These are phyloP conservation scores for Enteromius thamalakanensis DNA, from an alignment of 2,797 vertebrate species.

Conservation along the genomic window DNA sequence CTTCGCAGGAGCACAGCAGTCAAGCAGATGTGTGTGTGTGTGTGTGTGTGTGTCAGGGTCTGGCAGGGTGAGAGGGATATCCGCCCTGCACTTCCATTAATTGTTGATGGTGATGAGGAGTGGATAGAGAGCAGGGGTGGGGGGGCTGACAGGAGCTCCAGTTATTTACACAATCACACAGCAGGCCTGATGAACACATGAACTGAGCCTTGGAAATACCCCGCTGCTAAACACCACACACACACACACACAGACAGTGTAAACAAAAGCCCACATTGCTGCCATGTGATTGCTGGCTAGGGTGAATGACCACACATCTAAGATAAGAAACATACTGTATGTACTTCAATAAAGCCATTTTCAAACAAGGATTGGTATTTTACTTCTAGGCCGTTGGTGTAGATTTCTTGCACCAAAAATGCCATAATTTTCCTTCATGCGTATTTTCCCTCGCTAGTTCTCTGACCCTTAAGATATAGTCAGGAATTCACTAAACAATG, in stretches of 20 bases:
- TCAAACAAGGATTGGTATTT: neutral
- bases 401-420: neutral
- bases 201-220: slow-evolving; percentile 33
- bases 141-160: slow-evolving; percentile 28
- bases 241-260: slow-evolving; percentile 26
- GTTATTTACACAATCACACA: slow-evolving; percentile 55
- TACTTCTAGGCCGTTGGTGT: neutral
- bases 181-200: slow-evolving; percentile 51
- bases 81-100: slow-evolving; percentile 68
- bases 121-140: slow-evolving; percentile 32
- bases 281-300: slow-evolving; percentile 4
- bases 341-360: neutral
- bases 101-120: slow-evolving; percentile 66
- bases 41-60: slow-evolving; percentile 46
- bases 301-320: slow-evolving; percentile 5
- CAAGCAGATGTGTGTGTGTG: slow-evolving; percentile 13
- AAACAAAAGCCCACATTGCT: slow-evolving; percentile 19
- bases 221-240: slow-evolving; percentile 24
- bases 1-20: slow-evolving; percentile 31
- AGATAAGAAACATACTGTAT: neutral
- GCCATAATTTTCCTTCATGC: neutral
- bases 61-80: slow-evolving; percentile 64
- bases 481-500: neutral
- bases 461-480: neutral
- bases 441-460: neutral